phyloP scores from a whole-genome alignment of 2,888 invertebrate species.

The Drosophila mettleri region DNA sequence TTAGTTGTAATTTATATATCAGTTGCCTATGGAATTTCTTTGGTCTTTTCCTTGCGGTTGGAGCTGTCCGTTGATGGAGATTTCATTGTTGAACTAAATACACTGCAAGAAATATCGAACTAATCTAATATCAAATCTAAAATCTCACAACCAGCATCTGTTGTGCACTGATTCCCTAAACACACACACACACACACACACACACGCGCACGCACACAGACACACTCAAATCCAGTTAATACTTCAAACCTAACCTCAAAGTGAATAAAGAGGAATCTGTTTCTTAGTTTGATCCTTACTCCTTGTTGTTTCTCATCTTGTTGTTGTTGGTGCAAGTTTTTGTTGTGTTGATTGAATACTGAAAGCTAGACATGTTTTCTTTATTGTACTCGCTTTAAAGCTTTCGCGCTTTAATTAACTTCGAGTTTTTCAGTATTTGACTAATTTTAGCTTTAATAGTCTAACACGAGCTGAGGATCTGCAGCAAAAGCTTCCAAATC shows the following conservation, averaged over 20 bases:
- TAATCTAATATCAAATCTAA: constrained; percentile 50
- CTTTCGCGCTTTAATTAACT: constrained; percentile 41
- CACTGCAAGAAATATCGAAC: constrained; percentile 48
- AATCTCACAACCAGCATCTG: constrained; percentile 61
- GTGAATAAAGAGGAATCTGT: constrained; percentile 12
- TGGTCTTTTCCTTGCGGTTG: background rate
- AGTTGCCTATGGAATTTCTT: background rate
- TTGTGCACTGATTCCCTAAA: constrained; percentile 42
- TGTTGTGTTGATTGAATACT: constrained; percentile 71
- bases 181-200: constrained; percentile 24
- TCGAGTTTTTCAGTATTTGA: constrained; percentile 47
- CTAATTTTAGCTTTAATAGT: constrained; percentile 1
- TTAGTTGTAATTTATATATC: background rate
- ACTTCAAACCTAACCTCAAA: constrained; percentile 4
- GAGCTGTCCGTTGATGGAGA: background rate
- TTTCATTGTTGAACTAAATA: constrained; percentile 19
- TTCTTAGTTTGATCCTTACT: constrained; percentile 32
- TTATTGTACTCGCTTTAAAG: constrained; percentile 56
- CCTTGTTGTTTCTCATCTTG: constrained; percentile 35
- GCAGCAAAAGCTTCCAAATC: constrained; percentile 20
- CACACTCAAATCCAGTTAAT: constrained; percentile 8
- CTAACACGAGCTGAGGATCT: constrained; percentile 16
- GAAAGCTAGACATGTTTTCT: constrained; percentile 81
- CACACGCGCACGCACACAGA: constrained; percentile 22
- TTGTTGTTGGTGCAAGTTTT: constrained; percentile 58